Conservation (phyloP, 2,888 invertebrate species). For the Osmoderma eremita region DNA sequence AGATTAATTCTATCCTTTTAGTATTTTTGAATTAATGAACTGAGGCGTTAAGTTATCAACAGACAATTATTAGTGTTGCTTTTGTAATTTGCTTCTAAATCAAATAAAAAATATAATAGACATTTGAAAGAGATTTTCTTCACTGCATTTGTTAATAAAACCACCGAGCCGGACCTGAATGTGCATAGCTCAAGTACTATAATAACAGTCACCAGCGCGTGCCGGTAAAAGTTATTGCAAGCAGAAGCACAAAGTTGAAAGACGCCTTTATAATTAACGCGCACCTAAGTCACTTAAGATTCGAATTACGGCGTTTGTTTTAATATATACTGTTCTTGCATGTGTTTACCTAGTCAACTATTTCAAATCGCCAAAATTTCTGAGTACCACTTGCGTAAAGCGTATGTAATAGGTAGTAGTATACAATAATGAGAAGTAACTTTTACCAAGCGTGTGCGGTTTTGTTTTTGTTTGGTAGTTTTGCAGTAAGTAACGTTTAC, state of each 20-base stretch:
- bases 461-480: constrained; percentile 6
- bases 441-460: constrained; percentile 4
- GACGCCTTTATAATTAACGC: constrained; percentile 9
- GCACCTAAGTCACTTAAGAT: not conserved
- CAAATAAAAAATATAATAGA: too few relatives aligned
- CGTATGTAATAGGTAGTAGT: not conserved
- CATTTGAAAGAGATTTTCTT: too few relatives aligned
- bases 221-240: constrained; percentile 35
- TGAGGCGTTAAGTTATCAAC: too few relatives aligned
- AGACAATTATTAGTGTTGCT: too few relatives aligned
- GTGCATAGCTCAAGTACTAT: constrained; percentile 15
- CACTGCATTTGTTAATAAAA: not conserved
- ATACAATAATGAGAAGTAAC: constrained; percentile 9
- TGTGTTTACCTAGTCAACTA: constrained; percentile 1
- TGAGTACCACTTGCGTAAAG: not conserved
- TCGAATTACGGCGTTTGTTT: constrained; percentile 18
- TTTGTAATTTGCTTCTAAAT: too few relatives aligned
- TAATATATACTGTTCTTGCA: constrained; percentile 5
- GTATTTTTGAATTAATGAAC: too few relatives aligned
- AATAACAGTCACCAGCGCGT: constrained; percentile 10
- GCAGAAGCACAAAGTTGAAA: constrained; percentile 26
- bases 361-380: too few relatives aligned
- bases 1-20: too few relatives aligned
- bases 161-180: constrained; percentile 20
- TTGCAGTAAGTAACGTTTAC: not conserved